Base-by-base conservation (phyloP, 2,797 vertebrate genomes). In the Fistularia tabacaria region DNA sequence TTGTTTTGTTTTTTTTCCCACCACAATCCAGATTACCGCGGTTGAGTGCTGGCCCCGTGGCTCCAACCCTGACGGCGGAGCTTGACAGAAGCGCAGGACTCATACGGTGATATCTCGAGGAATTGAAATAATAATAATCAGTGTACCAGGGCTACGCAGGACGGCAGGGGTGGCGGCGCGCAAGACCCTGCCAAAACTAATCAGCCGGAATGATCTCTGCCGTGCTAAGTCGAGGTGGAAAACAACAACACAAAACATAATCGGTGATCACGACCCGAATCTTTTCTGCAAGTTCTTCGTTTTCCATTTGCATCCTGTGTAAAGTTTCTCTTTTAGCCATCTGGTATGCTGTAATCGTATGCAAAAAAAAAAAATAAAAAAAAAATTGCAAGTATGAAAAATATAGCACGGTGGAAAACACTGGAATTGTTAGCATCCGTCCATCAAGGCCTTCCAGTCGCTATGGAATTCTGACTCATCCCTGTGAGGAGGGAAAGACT, bases 1-100 rank as follows among this genome's bases (percentile, higher is more conserved):
- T 80, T 79, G 67, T 64, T 57, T 54, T 63, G 41, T n/a, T 71
- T 62, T 25, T 25, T 25, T 25, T 5, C 25, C 69, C 70, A 38
- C 62, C 55, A 41, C 72, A 73, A 81, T 80, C 79, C 76, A 77
- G 74, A 84, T 77, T 82, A 83, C 76, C 64, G 66, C 56, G 37
- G 58, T 69, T 38, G 51, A 66, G 59, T 51, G 65, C 58, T 79
- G 84, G 82, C 83, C 81, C 65, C 73, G 11, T 62, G 8, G 3
- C 39, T 63, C 76, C 67, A 74, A 84, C 81, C 83, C 80, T 83
- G 71, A 77, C 46, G 37, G 66, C 42, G 51, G 25, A 25, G 67
- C 66, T 71, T 76, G 73, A 81, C 57, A 38, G 62, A 1, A n/a
- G 54, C 36, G 37, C 36, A 15, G 12, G 36, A 25, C 8, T 64